Conservation (phyloP, 2,888 invertebrate genomes). For the Sinodicranocentrus sp. region DNA sequence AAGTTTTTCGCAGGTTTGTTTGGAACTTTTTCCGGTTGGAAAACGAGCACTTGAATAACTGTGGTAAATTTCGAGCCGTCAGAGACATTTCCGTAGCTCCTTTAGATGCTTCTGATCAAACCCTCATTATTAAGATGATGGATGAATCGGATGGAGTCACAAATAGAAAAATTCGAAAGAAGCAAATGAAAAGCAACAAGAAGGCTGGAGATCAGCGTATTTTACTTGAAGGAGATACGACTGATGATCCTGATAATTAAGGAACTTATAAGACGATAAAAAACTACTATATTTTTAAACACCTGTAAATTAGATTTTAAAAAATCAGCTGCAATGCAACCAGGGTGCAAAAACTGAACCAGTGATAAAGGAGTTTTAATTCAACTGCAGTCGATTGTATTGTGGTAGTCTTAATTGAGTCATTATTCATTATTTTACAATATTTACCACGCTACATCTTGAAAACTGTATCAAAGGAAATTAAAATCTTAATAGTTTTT, state of each 20-base stretch:
- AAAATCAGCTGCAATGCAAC: neutral
- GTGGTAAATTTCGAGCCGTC: slow-evolving; percentile 98
- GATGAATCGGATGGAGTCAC: slow-evolving; percentile 93
- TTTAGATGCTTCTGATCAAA: slow-evolving; percentile 91
- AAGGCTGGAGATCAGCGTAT: slow-evolving; percentile 73
- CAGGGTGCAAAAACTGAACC: slow-evolving; percentile 41
- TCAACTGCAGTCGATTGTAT: neutral
- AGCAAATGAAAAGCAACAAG: slow-evolving; percentile 60
- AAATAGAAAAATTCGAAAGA: slow-evolving; percentile 80
- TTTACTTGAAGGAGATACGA: slow-evolving; percentile 75
- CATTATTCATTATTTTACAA: neutral
- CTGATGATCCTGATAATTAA: slow-evolving; percentile 75
- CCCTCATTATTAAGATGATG: slow-evolving; percentile 95
- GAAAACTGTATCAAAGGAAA: neutral
- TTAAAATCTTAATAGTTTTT: too few species aligned
- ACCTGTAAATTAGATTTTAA: neutral
- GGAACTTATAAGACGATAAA: neutral
- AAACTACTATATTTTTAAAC: too few species aligned
- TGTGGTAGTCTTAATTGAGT: neutral
- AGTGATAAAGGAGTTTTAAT: slow-evolving; percentile 27
- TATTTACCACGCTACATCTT: neutral
- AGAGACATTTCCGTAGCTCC: slow-evolving; percentile 98
- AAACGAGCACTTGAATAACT: slow-evolving; percentile 99
- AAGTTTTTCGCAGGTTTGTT: slow-evolving; percentile 94
- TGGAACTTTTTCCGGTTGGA: slow-evolving; percentile 99